phyloP scores from a whole-genome alignment of 2,797 vertebrate genomes.

The Melanotaenia nigrans region DNA sequence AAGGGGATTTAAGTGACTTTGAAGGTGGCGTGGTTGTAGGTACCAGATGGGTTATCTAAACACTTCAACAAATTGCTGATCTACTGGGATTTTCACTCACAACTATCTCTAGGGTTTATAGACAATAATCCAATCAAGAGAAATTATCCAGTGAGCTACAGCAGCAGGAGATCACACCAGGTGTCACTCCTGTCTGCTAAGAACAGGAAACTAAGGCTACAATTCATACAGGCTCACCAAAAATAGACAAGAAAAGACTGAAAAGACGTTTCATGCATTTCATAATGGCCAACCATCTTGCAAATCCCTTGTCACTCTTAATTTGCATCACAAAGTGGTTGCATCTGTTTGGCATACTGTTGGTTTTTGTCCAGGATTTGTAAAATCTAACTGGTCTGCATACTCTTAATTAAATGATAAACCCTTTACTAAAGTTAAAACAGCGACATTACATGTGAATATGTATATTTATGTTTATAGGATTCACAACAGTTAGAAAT shows the following conservation, averaged over 20 bases:
- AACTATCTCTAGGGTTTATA: not conserved
- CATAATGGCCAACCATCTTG: slow-evolving; percentile 1
- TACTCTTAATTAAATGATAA: no score
- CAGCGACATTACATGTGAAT: not conserved
- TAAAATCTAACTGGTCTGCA: not conserved
- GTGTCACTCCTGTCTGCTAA: not conserved
- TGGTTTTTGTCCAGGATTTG: not conserved
- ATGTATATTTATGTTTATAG: not conserved
- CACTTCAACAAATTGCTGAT: not conserved
- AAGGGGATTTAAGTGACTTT: not conserved
- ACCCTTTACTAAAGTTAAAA: not conserved
- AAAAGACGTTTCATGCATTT: not conserved
- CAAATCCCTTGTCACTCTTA: not conserved
- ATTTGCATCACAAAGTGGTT: not conserved
- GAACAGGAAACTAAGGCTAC: not conserved
- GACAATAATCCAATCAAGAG: not conserved
- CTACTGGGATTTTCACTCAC: not conserved
- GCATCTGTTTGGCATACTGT: not conserved
- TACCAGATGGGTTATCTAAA: not conserved
- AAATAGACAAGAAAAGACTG: not conserved
- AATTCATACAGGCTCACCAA: not conserved
- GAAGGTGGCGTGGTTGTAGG: not conserved
- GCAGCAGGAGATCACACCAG: not conserved
- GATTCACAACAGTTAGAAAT: no score
- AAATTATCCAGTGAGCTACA: not conserved